Evolutionary conservation across 2,113 vertebrate species (phyloP).

Genomic region (Chascanopsetta lugubris): DNA sequence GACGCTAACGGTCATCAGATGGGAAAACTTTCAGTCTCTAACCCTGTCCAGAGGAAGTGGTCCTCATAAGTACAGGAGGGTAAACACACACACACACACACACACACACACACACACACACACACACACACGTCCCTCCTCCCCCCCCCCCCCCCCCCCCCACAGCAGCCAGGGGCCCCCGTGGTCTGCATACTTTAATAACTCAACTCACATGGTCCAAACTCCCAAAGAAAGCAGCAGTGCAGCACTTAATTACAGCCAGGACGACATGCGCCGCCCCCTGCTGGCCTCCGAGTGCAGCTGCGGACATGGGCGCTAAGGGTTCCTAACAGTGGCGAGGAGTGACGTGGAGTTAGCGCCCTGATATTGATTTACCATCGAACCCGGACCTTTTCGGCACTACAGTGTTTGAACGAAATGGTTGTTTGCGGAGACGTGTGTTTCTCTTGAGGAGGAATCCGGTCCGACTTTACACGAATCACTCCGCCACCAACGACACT

Average conservation of each 20-base stretch:
- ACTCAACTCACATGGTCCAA: conserved; percentile 70
- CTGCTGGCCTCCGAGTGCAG: conserved; percentile 42
- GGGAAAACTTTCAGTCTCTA: no score
- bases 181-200: conserved; percentile 76
- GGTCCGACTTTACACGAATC: not conserved
- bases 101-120: conserved; percentile 8
- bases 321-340: not conserved
- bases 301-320: conserved; percentile 14
- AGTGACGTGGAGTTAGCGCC: not conserved
- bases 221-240: conserved; percentile 53
- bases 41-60: no score
- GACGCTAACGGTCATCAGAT: not conserved
- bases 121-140: conserved; percentile 52
- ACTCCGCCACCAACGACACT: not conserved
- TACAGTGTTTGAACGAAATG: not conserved
- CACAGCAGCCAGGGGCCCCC: conserved; percentile 62
- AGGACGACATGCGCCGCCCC: conserved; percentile 63
- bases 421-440: not conserved
- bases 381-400: not conserved
- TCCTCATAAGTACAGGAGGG: not conserved
- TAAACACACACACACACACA: not conserved
- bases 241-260: conserved; percentile 68
- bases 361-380: not conserved
- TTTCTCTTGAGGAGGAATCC: conserved; percentile 22
- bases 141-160: conserved; percentile 31